Evolutionary conservation across 2,797 vertebrate genomes (phyloP), one percentile per base, ranked within the genome.

Genomic region (Rhinella marina): DNA sequence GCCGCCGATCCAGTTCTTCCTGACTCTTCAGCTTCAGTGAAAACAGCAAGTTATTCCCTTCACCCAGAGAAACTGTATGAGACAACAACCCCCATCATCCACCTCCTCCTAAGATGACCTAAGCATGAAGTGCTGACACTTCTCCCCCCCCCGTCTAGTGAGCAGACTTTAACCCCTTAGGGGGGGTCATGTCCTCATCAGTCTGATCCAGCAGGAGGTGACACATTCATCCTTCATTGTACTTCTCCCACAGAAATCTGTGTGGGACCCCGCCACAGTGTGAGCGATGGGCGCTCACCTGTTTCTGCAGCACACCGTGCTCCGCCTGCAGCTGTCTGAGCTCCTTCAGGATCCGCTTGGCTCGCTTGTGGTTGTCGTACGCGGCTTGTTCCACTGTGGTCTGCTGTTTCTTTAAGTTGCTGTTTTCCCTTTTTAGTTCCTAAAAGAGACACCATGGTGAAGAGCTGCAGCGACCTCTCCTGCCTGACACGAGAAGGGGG

Each of bases 1-100:
- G 94, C 62, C 90, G 92, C 87, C 90, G 90, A 64, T 94, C 93
- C 90, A 94, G 66, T 57, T 94, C 93, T n/a, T 93, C 93, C 2
- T 92, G 94, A 86, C 85, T 92, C 90, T 90, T 91, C 48, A 94
- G 90, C 96, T 96, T 81, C 82, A 91, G 0, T 64, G n/a, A 21
- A 79, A 77, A 29, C 6, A 50, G 66, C 32, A 41, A 41, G 3
- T 41, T 41, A 41, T 41, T 41, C 32, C 32, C 32, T 41, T 41
- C 32, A 41, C 5, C 32, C 32, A 41, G 3, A 41, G 3, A 41
- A 41, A 41, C 0, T 17, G 19, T 10, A 10, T 54, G 57, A 62
- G 61, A 8, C 21, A 21, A 62, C 61, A 62, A 62, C 21, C 61
- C 61, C 61, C 19, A 61, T 61, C 61, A n/a, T n/a, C 61, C 9